phyloP scores from a whole-genome alignment of 2,113 vertebrate genomes.

The Bujurquina vittata region DNA sequence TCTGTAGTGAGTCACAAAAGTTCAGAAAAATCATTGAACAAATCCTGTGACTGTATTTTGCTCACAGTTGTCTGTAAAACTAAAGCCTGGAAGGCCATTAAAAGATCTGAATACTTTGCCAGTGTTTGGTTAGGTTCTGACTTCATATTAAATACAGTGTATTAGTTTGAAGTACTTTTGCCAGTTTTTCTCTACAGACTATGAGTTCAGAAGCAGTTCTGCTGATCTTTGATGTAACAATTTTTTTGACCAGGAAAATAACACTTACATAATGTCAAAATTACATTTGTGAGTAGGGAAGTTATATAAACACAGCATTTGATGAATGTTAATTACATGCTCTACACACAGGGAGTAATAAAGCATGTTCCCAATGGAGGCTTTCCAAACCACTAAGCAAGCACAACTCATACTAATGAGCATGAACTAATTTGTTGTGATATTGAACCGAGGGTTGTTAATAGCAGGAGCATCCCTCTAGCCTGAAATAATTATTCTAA shows the following conservation, averaged over 20 bases:
- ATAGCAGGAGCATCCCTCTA: slow-evolving; percentile 73
- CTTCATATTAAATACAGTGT: neutral
- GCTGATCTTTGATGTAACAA: slow-evolving; percentile 25
- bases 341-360: slow-evolving; percentile 64
- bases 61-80: neutral
- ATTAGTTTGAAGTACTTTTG: neutral
- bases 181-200: neutral
- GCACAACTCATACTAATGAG: slow-evolving; percentile 78
- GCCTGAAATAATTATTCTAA: slow-evolving; percentile 81
- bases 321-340: slow-evolving; percentile 70
- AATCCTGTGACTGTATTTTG: neutral
- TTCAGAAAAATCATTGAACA: neutral
- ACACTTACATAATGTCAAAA: slow-evolving; percentile 59
- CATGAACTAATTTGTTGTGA: slow-evolving; percentile 74
- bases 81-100: neutral
- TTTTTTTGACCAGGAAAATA: slow-evolving; percentile 22
- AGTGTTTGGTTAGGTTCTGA: neutral
- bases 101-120: neutral
- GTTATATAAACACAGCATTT: slow-evolving; percentile 55
- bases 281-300: slow-evolving; percentile 51
- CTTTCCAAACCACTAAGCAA: slow-evolving; percentile 70
- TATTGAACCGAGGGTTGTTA: slow-evolving; percentile 78
- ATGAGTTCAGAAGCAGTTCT: slow-evolving; percentile 16
- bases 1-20: neutral
- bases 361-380: slow-evolving; percentile 60